Evolutionary conservation across 1,140 invertebrate genomes (phyloP), one percentile per base, ranked within the genome.

Genomic region (Reticulitermes speratus): DNA sequence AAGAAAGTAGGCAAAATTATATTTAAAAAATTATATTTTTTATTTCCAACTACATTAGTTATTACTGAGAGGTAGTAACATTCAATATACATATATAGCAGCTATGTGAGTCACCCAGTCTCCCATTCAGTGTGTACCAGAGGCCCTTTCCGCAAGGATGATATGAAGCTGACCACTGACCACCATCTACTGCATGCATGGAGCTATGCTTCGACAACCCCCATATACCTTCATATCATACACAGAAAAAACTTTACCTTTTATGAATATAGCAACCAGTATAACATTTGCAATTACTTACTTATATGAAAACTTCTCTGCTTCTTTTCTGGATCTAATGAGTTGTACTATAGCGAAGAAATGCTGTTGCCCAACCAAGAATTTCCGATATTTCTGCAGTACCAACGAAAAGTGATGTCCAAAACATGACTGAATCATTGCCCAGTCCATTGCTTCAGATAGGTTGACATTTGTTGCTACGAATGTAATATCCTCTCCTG

Each of bases 381-480:
- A 98, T 90, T 99, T 99, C 89, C 98, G 98, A 92, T 99, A 98
- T 91, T 99, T 99, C 92, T 99, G 99, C 45, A 99, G 93, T n/a
- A 99, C 98, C 86, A 99, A 93, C 98, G 99, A 99, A 90, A 99
- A 99, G 91, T 99, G 97, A 90, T 99, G 97, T 86, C 97, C 97
- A 91, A 99, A 99, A 92, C 99, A 99, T 19, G 97, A 98, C 91
- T 99, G 99, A 98, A 99, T 99, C 99, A 99, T 99, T 1, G 99
- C 99, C 99, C 99, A 99, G 91, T 99, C 99, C 6, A 99, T 99
- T 86, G 99, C 99, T 87, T 99, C 99, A 83, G 98, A 98, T 87
- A 99, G 93, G 92, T 99, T 99, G 85, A 99, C 99, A 92, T 99
- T 99, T 75, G 99, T 99, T 3, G 99, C 99, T 88, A 99, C 92